These are phyloP conservation scores for Vulpes lagopus DNA, from an alignment of 2,113 vertebrate species.

Conservation along the genomic window DNA sequence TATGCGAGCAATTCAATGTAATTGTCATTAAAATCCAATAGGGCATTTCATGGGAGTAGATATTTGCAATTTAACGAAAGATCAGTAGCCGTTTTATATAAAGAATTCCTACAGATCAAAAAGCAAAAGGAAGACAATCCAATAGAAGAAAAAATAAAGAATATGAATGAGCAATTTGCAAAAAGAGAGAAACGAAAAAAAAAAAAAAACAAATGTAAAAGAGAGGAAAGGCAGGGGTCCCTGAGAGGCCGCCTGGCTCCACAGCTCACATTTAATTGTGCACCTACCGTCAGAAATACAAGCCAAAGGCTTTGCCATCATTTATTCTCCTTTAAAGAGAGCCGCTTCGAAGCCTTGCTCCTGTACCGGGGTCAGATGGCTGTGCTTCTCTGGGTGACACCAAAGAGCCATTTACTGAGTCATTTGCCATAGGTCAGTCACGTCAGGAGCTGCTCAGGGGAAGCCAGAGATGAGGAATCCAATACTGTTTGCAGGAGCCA, in stretches of 20 bases:
- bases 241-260: not conserved
- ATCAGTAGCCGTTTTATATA: not conserved
- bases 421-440: not conserved
- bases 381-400: not conserved
- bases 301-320: not conserved
- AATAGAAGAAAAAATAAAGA: not conserved
- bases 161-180: not conserved
- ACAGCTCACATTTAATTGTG: not conserved
- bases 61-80: not conserved
- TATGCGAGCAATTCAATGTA: not conserved
- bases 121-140: not conserved
- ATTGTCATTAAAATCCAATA: not conserved
- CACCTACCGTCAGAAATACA: not conserved
- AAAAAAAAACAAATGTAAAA: not conserved
- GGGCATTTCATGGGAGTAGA: not conserved
- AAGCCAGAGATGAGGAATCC: not conserved
- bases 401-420: not conserved
- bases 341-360: not conserved
- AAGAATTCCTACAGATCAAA: conserved; percentile 15
- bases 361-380: not conserved
- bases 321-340: not conserved
- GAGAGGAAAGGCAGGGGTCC: not conserved
- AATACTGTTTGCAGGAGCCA: not conserved
- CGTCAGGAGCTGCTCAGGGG: too few species aligned
- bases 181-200: not conserved